These are phyloP conservation scores for Equus przewalskii DNA, from an alignment of 2,113 vertebrate genomes.

Conservation along the genomic window DNA sequence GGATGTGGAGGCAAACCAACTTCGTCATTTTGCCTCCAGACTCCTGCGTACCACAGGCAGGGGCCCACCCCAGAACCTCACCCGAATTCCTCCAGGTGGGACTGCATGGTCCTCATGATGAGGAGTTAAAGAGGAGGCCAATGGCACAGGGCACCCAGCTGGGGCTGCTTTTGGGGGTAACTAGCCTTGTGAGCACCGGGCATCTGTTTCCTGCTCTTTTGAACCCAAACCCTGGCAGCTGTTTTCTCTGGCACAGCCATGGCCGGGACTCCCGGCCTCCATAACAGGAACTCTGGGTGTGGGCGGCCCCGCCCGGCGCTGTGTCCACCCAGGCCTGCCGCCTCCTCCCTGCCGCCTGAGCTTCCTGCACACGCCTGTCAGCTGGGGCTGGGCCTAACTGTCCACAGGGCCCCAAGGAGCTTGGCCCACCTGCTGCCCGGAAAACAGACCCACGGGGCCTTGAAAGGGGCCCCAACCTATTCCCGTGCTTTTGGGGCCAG, in stretches of 20 bases:
- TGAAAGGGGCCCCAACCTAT: background rate
- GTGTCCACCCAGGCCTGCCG: background rate
- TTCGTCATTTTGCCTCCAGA: accelerated
- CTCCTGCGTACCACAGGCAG: accelerated
- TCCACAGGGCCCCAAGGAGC: accelerated
- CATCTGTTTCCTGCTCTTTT: background rate
- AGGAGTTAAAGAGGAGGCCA: accelerated
- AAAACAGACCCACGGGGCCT: too few relatives aligned
- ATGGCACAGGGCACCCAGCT: accelerated
- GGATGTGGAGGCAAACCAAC: accelerated
- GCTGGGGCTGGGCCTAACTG: background rate
- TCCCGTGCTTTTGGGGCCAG: background rate
- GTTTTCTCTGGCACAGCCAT: background rate
- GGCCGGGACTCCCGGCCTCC: accelerated
- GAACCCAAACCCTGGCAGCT: background rate
- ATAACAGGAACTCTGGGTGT: background rate
- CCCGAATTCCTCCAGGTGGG: background rate
- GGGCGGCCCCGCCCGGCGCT: accelerated
- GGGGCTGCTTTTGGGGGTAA: accelerated
- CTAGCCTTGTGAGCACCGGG: accelerated
- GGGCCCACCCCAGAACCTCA: accelerated
- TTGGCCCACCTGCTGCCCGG: background rate
- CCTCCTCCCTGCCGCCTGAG: accelerated
- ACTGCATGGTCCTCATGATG: accelerated
- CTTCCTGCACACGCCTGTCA: accelerated